Evolutionary conservation across 2,888 invertebrate species (phyloP).

Genomic region (Leptopilina drosophilae): DNA sequence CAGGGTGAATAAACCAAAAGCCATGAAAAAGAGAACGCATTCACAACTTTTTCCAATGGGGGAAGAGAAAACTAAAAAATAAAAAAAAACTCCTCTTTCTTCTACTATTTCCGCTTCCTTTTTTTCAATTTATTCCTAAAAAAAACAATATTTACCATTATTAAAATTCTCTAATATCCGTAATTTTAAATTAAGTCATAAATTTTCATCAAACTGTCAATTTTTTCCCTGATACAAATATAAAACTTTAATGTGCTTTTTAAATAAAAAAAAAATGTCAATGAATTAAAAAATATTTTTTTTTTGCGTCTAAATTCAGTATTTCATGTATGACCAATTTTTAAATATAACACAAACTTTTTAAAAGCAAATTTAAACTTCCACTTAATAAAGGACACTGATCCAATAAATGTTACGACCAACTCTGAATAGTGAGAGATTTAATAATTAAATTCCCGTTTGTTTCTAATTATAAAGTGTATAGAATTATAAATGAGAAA

Average conservation of each 20-base stretch:
- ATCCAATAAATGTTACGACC: neutral
- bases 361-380: conserved; percentile 2
- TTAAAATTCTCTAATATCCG: no score
- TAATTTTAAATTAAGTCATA: no score
- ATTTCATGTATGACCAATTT: neutral
- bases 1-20: neutral
- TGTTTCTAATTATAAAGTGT: neutral
- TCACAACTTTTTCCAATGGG: neutral
- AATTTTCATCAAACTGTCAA: no score
- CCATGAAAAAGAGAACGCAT: neutral
- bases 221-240: no score
- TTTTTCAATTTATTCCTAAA: no score
- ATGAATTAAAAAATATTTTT: no score
- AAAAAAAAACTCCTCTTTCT: no score
- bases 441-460: conserved; percentile 6
- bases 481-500: neutral
- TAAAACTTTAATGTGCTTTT: no score
- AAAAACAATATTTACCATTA: no score
- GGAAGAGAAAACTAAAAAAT: neutral
- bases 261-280: neutral
- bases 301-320: neutral
- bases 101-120: no score
- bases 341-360: neutral
- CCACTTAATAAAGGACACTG: neutral
- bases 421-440: neutral